Base-by-base conservation (phyloP, 2,797 vertebrate species). In the Sebastes goodei region DNA sequence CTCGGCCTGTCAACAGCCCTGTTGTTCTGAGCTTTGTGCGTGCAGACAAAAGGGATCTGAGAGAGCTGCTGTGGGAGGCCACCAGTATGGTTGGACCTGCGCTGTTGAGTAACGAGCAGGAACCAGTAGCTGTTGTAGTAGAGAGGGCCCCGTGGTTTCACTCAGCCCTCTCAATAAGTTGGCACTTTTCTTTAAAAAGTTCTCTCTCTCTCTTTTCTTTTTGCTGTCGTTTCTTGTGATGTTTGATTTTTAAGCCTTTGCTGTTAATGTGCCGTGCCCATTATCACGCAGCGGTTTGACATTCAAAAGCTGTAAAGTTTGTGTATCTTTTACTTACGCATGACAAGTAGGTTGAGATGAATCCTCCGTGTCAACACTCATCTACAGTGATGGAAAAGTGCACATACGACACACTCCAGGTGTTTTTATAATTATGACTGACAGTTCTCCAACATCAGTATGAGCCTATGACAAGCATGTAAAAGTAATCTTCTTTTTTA, bases 1-100 rank as follows among this genome's bases (percentile, higher is more conserved):
- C 87, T 88, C 76, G 23, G 78, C 84, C 80, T 84, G 89, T 94
- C 94, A 94, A 87, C 90, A 80, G 78, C 76, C 63, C 82, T 62
- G 80, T 89, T 93, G 92, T 94, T 89, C 70, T 76, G 80, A 81
- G 82, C 87, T 94, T 91, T 94, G 90, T 94, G 80, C n/a, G 7
- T 29, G 11, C 60, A 84, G 82, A 92, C 91, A 93, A 92, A 90
- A 84, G 84, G 83, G 84, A 87, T 85, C 74, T 52, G 85, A 66
- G 76, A 83, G 89, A 85, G 79, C 46, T 49, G 46, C 69, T 53
- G 78, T 49, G 69, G 84, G 82, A 63, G 84, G 46, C 46, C 46
- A 80, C 62, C 52, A 6, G 71, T 42, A 2, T 53, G 60, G 67
- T 77, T 67, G 7, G 29, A 56, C 52, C 60, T 80, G 63, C 7